Base-by-base conservation (phyloP, 1,140 invertebrate species). In the Drosophila lowei region DNA sequence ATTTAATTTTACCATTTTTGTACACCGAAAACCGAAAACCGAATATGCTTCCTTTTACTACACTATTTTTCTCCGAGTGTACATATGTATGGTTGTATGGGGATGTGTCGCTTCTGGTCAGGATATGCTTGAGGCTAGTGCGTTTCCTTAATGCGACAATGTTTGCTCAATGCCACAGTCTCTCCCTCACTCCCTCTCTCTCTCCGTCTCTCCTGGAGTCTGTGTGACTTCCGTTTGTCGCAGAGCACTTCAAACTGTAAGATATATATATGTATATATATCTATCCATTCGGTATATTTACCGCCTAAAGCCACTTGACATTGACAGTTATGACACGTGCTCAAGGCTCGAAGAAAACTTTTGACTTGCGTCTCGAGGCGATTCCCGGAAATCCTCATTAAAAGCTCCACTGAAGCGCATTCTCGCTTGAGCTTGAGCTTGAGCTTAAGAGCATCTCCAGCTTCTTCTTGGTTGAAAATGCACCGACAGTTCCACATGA, bases 291-390 rank as follows among this genome's bases (percentile, higher is more conserved):
- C 9, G 38, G 34, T 18, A 16, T 25, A 30, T 52, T 46, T 38
- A 13, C 11, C 11, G 34, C 53, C 49, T 9, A 30, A 54, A 47
- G 64, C 70, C 43, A 66, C 72, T 73, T 83, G 79, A 56, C 79
- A 84, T 84, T 84, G 75, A 83, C 75, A 83, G 84, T 83, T 83
- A 79, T 79, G 79, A 84, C 79, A 83, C 65, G 74, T 74, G 74
- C 68, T 73, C 77, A 48, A 62, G 23, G 49, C n/a, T 15, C n/a
- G 34, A 13, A 13, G 34, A 38, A 38, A 74, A 48, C 64, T 63
- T 66, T 77, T 55, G 43, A 62, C 68, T 47, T 63, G 25, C 63
- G 38, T 15, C 47, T 56, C 11, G 7, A 6, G 66, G 66, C 47
- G 30, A 23, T 42, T 42, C 46, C 52, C 41, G 57, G 50, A 68